Evolutionary conservation across 2,113 vertebrate species (phyloP), one percentile per base, ranked within the genome.

Genomic region (Rostratula benghalensis): DNA sequence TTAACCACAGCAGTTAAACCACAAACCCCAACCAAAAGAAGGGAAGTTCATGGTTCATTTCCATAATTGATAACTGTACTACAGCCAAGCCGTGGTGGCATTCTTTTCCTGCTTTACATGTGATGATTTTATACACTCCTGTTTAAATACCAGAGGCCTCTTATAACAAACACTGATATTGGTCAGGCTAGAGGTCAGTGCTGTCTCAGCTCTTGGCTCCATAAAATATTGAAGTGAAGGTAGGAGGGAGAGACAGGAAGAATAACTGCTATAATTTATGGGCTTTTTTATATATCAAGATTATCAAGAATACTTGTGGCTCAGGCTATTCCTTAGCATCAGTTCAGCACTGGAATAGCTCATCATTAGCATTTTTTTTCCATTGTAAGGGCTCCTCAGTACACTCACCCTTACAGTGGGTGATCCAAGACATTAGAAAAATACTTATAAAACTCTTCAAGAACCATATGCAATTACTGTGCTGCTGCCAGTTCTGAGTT

Each of bases 161-260:
- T 46, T 53, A 12, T 11, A 63, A 30, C 17, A 50, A 39, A 28
- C 5, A 7, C 10, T 22, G 68, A 23, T 50, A 71, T 27, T 68
- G 28, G 6, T 59, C 9, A n/a, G 30, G 5, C 22, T 50, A 19
- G 65, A 61, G 24, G 57, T 56, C 48, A 33, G n/a, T 9, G 37
- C 11, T 59, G 19, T 54, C 33, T 41, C 31, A 54, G 33, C 41
- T 81, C 50, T 61, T 65, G 13, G 17, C 11, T 54, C 20, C 1
- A 0, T n/a, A 16, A 6, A 24, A 18, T 57, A 35, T 10, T 35
- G 20, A 4, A 3, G 30, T 10, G 45, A 33, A 59, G 8, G 31
- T 24, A 35, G 30, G 45, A 70, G 13, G 4, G 13, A 53, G 33
- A 87, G 30, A 33, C 0, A 0, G 21, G 33, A 67, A 85, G 25